A percentile compares a stretch with the other conserved stretches of the same genome.
These are phyloP conservation scores for Leptoteleia sp. DNA, from an alignment of 1,140 invertebrate genomes.

Conservation along the genomic window DNA sequence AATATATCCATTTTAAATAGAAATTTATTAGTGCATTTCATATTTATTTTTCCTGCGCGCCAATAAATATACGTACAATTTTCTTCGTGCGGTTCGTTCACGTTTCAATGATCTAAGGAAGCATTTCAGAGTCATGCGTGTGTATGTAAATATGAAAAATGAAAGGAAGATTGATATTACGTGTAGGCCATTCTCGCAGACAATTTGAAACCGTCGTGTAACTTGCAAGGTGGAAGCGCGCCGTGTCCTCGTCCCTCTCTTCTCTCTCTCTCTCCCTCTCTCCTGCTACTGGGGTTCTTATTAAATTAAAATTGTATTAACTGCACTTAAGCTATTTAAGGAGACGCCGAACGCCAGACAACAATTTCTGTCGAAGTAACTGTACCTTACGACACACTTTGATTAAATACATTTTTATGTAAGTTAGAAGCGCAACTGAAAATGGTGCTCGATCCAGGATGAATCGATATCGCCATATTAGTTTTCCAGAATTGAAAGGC, in stretches of 20 bases:
- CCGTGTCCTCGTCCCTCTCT: slow-evolving; percentile 18
- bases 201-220: slow-evolving; percentile 29
- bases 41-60: too few species aligned
- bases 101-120: not conserved
- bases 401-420: slow-evolving; percentile 50
- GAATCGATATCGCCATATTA: slow-evolving; percentile 50
- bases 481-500: slow-evolving; percentile 15
- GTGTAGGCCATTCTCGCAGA: slow-evolving; percentile 24
- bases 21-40: too few species aligned
- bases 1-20: too few species aligned
- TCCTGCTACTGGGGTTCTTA: slow-evolving; percentile 44
- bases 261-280: too few species aligned
- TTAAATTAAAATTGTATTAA: slow-evolving; percentile 64
- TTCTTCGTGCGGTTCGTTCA: not conserved
- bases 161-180: slow-evolving; percentile 12
- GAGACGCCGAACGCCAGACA: slow-evolving; percentile 35
- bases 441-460: slow-evolving; percentile 32
- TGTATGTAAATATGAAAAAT: slow-evolving; percentile 2
- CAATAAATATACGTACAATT: too few species aligned
- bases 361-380: slow-evolving; percentile 46
- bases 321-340: slow-evolving; percentile 63
- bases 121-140: not conserved
- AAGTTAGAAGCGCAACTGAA: slow-evolving; percentile 13
- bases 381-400: slow-evolving; percentile 42
- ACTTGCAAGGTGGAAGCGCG: slow-evolving; percentile 23